Evolutionary conservation across 2,797 vertebrate genomes (phyloP), one percentile per base, ranked within the genome.

Genomic region (Avahi laniger): DNA sequence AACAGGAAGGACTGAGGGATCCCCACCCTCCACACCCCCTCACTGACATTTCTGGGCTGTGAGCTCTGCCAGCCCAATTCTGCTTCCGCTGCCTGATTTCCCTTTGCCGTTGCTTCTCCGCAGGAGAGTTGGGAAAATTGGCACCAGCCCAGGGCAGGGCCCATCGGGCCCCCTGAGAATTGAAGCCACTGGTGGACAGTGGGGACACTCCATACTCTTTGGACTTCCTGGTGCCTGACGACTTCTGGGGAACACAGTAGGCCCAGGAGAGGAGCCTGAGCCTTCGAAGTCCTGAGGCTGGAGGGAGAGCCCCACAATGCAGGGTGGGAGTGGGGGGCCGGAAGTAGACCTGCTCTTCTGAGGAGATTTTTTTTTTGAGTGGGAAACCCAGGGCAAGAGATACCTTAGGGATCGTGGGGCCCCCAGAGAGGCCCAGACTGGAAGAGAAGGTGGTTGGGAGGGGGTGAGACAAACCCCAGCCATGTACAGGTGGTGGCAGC

Each of bases 1-100:
- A 98, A 96, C 96, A 96, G 97, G 97, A 97, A 97, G 89, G 63
- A 33, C 59, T 24, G 4, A 80, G 59, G 48, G 59, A 8, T 81
- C 93, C 79, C 85, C 92, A 46, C 95, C 97, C 92, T 94, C 67
- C 41, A 38, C 95, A 67, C 70, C 59, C 76, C 89, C 93, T 89
- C 84, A 30, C 12, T 13, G 63, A 91, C 83, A 73, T 50, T 50
- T 43, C 28, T 3, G n/a, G 69, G 75, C 50, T 50, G 7, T 6
- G 54, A 73, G 70, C 78, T 76, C 76, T 57, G 28, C 50, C 20
- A 9, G 28, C 57, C 57, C 35, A 35, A 2, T 12, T 59, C 22
- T 63, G 83, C 57, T 35, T 79, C 38, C 18, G n/a, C 43, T 63
- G 33, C 82, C 38, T 0, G 22, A 10, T 6, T 57, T 63, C 75